Conservation (phyloP, 2,797 vertebrate species). For the Myotis findleyi region DNA sequence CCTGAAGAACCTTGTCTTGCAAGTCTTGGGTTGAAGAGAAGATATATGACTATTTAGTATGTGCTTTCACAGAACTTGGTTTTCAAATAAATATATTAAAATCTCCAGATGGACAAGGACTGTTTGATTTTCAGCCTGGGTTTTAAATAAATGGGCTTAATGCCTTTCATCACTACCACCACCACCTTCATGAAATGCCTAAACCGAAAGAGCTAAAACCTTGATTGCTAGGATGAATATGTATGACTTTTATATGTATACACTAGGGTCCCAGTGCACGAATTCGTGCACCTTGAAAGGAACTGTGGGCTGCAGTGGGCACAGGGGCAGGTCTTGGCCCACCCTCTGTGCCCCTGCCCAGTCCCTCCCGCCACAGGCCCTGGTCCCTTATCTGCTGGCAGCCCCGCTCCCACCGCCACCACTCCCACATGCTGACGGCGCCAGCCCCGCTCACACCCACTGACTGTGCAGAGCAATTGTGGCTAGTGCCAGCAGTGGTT, state of each 20-base stretch:
- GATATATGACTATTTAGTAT: constrained; percentile 85
- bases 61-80: constrained; percentile 87
- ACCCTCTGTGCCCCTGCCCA: no score
- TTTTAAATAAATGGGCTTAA: constrained; percentile 57
- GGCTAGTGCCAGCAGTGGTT: no score
- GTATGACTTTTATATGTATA: neutral
- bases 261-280: no score
- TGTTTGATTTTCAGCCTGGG: neutral
- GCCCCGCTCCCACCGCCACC: no score
- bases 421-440: no score
- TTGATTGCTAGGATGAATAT: neutral
- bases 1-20: constrained; percentile 77
- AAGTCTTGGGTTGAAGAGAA: constrained; percentile 82
- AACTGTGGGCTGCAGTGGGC: no score
- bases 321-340: no score
- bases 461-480: no score
- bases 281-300: no score
- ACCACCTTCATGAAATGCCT: neutral
- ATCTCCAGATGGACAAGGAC: constrained; percentile 73
- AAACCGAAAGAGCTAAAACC: neutral
- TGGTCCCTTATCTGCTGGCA: no score
- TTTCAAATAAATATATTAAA: constrained; percentile 90
- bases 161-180: neutral
- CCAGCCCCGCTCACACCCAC: no score
- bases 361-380: no score